Evolutionary conservation across 2,113 vertebrate species (phyloP), one percentile per base, ranked within the genome.

Genomic region (Apteryx mantelli): DNA sequence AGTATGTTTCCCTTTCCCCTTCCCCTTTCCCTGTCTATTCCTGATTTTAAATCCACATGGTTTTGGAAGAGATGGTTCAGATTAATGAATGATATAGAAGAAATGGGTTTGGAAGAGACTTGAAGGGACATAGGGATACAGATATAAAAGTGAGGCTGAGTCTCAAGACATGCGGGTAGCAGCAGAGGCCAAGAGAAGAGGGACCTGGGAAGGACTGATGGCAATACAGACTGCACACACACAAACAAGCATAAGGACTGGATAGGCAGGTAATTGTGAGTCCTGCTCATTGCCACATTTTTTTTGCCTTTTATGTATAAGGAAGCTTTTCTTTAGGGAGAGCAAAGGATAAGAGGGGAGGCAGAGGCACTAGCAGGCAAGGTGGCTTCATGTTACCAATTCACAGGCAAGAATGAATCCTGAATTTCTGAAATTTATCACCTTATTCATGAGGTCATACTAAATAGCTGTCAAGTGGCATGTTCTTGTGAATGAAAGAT

Each of bases 211-310:
- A 70, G 25, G 17, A 80, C 21, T 11, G 58, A 84, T 58, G 9
- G 30, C 66, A 70, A 48, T 9, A 56, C 0, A 0, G 70, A 42
- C 8, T 56, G 5, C 40, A 30, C 5, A 20, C 34, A 26, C 25
- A 79, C 38, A 83, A 86, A 28, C 53, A 61, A 65, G 32, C 16
- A 9, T 18, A 24, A 79, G 25, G 26, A 30, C 48, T 65, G 60
- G 40, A 81, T 30, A 56, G 53, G 53, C 46, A 73, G 48, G 38
- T 30, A 86, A 52, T 22, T 50, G 61, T 42, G 63, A 86, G n/a
- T 36, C n/a, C 26, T 26, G 19, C 36, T 90, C 65, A 68, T 46
- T 3, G 32, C 24, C 38, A 18, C 16, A 55, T 2, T 50, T 90
- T 79, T 44, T 90, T 56, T 70, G 25, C 42, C 19, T 85, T 87